phyloP scores from a whole-genome alignment of 2,888 invertebrate genomes.

The Drosophila lutescens region DNA sequence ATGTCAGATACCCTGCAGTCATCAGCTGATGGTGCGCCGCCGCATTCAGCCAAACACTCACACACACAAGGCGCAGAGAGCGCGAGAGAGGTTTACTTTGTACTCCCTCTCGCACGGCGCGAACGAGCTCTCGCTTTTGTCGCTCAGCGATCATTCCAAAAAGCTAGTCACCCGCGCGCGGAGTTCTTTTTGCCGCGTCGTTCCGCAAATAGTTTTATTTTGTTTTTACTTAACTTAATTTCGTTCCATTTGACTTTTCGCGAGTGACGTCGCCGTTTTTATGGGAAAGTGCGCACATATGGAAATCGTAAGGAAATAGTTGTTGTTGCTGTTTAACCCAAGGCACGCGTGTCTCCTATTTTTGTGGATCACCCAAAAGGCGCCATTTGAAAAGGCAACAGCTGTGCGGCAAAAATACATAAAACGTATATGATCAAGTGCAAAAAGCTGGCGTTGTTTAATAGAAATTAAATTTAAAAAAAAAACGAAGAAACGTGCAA shows the following conservation, averaged over 20 bases:
- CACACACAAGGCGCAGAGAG: neutral
- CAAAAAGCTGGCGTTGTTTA: slow-evolving; percentile 40
- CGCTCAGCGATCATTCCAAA: slow-evolving; percentile 12
- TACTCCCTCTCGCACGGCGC: neutral
- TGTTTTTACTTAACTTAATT: slow-evolving; percentile 21
- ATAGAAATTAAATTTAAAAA: slow-evolving; percentile 37
- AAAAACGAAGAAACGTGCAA: slow-evolving; percentile 36
- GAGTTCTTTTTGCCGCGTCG: slow-evolving; percentile 44
- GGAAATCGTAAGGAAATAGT: slow-evolving; percentile 14
- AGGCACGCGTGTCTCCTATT: slow-evolving; percentile 22
- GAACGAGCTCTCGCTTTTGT: neutral
- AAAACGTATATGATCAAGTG: slow-evolving; percentile 27
- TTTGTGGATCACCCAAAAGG: slow-evolving; percentile 23
- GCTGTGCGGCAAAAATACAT: slow-evolving; percentile 24
- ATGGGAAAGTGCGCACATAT: slow-evolving; percentile 35
- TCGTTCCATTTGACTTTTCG: slow-evolving; percentile 18
- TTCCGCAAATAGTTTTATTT: slow-evolving; percentile 31
- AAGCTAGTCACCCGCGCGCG: slow-evolving; percentile 27
- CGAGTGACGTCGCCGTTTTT: slow-evolving; percentile 37
- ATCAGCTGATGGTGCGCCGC: slow-evolving; percentile 41
- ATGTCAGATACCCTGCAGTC: slow-evolving; percentile 2
- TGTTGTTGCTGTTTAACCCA: slow-evolving; percentile 1
- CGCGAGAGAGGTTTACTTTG: neutral
- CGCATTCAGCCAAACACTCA: slow-evolving; percentile 15
- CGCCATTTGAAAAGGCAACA: slow-evolving; percentile 24